These are phyloP conservation scores for Cabera pusaria DNA, from an alignment of 2,888 invertebrate genomes.

Conservation along the genomic window DNA sequence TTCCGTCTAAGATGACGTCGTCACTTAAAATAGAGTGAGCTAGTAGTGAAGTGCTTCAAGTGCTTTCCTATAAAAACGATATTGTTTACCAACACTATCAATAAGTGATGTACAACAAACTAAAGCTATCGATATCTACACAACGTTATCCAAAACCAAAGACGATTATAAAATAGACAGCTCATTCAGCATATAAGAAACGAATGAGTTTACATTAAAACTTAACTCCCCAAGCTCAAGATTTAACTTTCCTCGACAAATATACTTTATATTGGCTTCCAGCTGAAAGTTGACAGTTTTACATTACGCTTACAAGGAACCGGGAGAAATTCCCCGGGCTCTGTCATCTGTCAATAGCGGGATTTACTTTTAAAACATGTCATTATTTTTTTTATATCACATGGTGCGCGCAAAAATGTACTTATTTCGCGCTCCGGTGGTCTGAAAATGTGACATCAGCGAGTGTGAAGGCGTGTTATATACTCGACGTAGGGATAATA, in stretches of 20 bases:
- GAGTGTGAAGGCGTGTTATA: conserved; percentile 62
- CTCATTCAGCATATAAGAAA: conserved; percentile 1
- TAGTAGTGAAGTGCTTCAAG: too few species aligned
- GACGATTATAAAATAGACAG: too few species aligned
- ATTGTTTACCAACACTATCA: too few species aligned
- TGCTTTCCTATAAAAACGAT: too few species aligned
- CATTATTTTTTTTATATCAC: conserved; percentile 79
- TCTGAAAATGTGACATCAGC: conserved; percentile 81
- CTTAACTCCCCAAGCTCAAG: conserved; percentile 19
- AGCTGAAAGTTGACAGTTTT: conserved; percentile 31
- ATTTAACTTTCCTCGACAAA: conserved; percentile 26
- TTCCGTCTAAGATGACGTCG: too few species aligned
- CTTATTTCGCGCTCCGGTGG: conserved; percentile 82
- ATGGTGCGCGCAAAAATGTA: conserved; percentile 78
- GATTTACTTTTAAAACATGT: conserved; percentile 77
- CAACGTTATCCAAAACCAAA: too few species aligned
- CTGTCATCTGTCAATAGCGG: conserved; percentile 61
- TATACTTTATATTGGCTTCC: conserved; percentile 25
- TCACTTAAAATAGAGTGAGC: too few species aligned
- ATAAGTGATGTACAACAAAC: too few species aligned
- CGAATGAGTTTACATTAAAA: conserved; percentile 10
- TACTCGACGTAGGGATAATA: conserved; percentile 30
- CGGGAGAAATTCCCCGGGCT: conserved; percentile 34
- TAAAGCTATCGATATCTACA: too few species aligned
- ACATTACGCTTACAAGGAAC: conserved; percentile 27